Conservation (phyloP, 2,888 invertebrate species). For the Alentia gelatinosa region DNA sequence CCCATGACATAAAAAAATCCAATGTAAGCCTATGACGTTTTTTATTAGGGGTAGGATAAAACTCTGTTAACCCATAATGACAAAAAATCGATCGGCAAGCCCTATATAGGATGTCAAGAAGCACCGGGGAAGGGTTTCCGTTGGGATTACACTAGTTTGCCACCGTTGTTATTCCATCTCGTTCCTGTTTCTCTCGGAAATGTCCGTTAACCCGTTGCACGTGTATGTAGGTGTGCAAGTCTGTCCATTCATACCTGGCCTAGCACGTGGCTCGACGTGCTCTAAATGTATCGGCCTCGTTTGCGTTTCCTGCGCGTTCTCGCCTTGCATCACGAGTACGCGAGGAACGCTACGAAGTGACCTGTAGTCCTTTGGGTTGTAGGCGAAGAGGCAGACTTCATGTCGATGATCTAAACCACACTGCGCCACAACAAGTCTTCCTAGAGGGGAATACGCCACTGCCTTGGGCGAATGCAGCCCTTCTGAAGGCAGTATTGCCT, state of each 20-base stretch:
- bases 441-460: conserved; percentile 70
- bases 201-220: not conserved
- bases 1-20: no score
- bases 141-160: not conserved
- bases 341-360: conserved; percentile 64
- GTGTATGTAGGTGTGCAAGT: not conserved
- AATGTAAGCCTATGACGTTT: no score
- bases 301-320: not conserved
- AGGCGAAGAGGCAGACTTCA: conserved; percentile 73
- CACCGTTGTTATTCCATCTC: not conserved
- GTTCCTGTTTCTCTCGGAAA: not conserved
- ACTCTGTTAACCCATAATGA: no score
- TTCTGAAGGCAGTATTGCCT: conserved; percentile 73
- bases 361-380: conserved; percentile 75
- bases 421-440: conserved; percentile 72
- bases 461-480: conserved; percentile 74
- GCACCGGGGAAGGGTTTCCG: not conserved
- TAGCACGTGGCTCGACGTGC: not conserved
- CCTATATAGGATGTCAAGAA: not conserved
- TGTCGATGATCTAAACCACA: conserved; percentile 67
- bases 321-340: not conserved
- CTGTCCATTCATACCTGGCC: not conserved
- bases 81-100: not conserved
- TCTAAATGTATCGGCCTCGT: not conserved
- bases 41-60: no score